Evolutionary conservation across 2,113 vertebrate species (phyloP).

Genomic region (Seriola quinqueradiata): DNA sequence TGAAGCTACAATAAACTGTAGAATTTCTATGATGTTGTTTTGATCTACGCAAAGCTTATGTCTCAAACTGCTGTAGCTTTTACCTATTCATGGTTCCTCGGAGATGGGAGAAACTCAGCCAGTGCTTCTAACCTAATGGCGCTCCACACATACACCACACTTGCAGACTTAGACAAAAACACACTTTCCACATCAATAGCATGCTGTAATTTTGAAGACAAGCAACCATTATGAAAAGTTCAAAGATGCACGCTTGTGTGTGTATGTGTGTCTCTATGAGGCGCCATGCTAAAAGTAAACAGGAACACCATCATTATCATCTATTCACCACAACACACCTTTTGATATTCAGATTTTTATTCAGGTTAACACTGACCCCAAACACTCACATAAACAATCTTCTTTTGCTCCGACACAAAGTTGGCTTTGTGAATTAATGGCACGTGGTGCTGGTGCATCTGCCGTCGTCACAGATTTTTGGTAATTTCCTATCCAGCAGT

Average conservation of each 20-base stretch:
- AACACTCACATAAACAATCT: not conserved
- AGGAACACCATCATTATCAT: conserved; percentile 47
- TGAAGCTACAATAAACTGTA: not conserved
- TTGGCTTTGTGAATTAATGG: not conserved
- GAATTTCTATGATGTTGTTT: not conserved
- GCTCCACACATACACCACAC: not conserved
- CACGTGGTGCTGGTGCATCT: not conserved
- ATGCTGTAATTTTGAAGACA: conserved; percentile 26
- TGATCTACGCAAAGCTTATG: not conserved
- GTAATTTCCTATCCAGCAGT: not conserved
- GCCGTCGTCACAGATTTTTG: not conserved
- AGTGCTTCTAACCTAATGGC: not conserved
- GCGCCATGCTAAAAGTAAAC: conserved; percentile 17
- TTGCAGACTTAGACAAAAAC: not conserved
- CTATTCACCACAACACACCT: conserved; percentile 35
- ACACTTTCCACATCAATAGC: not conserved
- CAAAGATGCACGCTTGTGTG: not conserved
- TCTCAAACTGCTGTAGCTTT: not conserved
- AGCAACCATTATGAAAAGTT: conserved; percentile 29
- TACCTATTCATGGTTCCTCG: not conserved
- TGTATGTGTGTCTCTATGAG: not conserved
- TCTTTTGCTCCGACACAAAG: not conserved
- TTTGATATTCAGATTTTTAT: conserved; percentile 60
- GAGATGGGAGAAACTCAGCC: not conserved
- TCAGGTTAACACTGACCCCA: conserved; percentile 2